Evolutionary conservation across 2,113 vertebrate species (phyloP).

Genomic region (Phoxinus phoxinus): DNA sequence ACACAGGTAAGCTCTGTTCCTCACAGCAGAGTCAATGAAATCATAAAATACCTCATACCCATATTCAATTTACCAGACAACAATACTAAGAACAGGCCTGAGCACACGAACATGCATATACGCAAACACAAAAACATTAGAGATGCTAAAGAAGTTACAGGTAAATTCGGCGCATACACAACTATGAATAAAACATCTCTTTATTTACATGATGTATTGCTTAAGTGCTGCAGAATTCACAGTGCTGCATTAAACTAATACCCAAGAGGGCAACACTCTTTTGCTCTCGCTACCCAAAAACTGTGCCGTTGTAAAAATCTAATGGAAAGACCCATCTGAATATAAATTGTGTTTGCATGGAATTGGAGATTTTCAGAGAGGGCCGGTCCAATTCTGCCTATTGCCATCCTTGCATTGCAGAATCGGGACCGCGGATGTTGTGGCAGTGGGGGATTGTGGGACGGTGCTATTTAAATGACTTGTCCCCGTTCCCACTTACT

Average conservation of each 20-base stretch:
- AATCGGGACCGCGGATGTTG: constrained; percentile 25
- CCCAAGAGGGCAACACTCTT: constrained; percentile 52
- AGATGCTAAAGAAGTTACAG: constrained; percentile 60
- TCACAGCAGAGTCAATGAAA: constrained; percentile 52
- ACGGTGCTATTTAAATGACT: constrained; percentile 53
- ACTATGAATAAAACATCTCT: constrained; percentile 78
- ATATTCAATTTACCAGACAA: constrained; percentile 49
- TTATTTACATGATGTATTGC: constrained; percentile 76
- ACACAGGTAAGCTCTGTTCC: constrained; percentile 38
- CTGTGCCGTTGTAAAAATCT: constrained; percentile 71
- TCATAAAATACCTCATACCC: constrained; percentile 34
- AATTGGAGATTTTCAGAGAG: constrained; percentile 51
- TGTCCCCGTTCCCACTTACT: constrained; percentile 64
- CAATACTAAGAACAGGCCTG: constrained; percentile 22
- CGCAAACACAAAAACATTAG: constrained; percentile 26
- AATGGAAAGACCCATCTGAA: constrained; percentile 79
- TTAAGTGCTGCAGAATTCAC: constrained; percentile 69
- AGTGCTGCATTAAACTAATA: constrained; percentile 70
- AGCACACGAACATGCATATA: background rate
- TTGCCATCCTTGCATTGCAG: background rate
- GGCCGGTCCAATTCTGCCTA: constrained; percentile 44
- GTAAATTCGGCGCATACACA: constrained; percentile 46
- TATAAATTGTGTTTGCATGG: constrained; percentile 69
- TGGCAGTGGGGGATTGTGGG: background rate
- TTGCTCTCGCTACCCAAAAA: constrained; percentile 62